A percentile compares a stretch with the other conserved stretches of the same genome.
phyloP scores from a whole-genome alignment of 2,797 vertebrate genomes.

The Gorsachius magnificus region DNA sequence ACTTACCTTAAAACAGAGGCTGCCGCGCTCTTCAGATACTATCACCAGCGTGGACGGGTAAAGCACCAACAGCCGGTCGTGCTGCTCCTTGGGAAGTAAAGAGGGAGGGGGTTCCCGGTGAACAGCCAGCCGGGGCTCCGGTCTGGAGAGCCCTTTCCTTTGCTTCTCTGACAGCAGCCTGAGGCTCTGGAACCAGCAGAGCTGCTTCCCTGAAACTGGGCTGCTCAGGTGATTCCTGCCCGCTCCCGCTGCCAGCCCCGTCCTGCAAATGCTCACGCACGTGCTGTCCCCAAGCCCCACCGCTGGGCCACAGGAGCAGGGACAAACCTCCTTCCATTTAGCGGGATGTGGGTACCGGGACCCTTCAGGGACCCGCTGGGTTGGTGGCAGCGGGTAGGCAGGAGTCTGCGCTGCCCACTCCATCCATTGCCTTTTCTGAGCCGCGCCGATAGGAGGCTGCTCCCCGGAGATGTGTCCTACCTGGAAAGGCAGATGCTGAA shows the following conservation, averaged over 20 bases:
- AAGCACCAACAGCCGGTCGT: slow-evolving; percentile 88
- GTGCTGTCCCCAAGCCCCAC: not conserved
- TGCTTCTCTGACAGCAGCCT: not conserved
- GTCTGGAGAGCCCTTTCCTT: not conserved
- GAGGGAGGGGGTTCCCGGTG: not conserved
- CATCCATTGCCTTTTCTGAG: not conserved
- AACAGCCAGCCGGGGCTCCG: not conserved
- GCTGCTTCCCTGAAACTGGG: not conserved
- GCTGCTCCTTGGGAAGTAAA: slow-evolving; percentile 82
- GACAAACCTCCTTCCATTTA: not conserved
- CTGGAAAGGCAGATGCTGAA: slow-evolving; percentile 94
- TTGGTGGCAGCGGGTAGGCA: not conserved
- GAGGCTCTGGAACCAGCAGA: not conserved
- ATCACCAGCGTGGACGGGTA: slow-evolving; percentile 91
- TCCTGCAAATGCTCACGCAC: not conserved
- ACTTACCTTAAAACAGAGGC: slow-evolving; percentile 91
- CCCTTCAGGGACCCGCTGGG: not conserved
- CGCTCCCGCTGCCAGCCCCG: not conserved
- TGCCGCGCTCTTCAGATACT: slow-evolving; percentile 84
- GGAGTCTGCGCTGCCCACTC: not conserved
- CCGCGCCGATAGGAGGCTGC: not conserved
- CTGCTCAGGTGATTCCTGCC: not conserved
- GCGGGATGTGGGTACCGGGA: not conserved
- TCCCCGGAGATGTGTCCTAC: slow-evolving; percentile 65
- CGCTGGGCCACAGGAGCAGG: not conserved